Base-by-base conservation (phyloP, 2,113 vertebrate genomes). In the Fregata magnificens region DNA sequence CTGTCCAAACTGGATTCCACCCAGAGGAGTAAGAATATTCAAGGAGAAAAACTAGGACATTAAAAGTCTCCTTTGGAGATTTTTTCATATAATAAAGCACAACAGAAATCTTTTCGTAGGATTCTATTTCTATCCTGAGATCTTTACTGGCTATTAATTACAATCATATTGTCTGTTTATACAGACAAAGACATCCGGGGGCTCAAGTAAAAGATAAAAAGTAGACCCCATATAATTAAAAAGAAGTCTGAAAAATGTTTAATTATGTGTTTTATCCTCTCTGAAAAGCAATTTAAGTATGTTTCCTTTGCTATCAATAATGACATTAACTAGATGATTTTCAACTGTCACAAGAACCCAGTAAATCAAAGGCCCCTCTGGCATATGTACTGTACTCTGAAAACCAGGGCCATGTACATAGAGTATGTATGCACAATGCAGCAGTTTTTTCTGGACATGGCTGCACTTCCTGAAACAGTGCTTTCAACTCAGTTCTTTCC, bases 71-170 rank as follows among this genome's bases (percentile, higher is more conserved):
- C 52, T 87, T 79, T 24, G 38, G 92, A 88, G 83, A 89, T 85
- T 70, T 92, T 53, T 53, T 92, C 70, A 42, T 55, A n/a, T 38
- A 95, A 92, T 70, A 86, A 88, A 84, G 77, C 34, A 61, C 61
- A 92, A 74, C 34, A 82, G 36, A 89, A 85, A 38, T 87, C 9
- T 55, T 95, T 96, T 32, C 42, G 70, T 61, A 40, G 29, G 25
- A 73, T 69, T 76, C 32, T 49, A 10, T 73, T 84, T 90, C 80
- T 97, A 19, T 26, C 52, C 61, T 32, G 16, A 93, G 84, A 76
- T 94, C 55, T 80, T 92, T 62, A 38, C 73, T 81, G 36, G 47
- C 69, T 92, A 91, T 86, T 97, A 89, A 95, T 96, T 95, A 96
- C 94, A 96, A 85, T 42, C n/a, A 42, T 70, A 86, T 82, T 94